Evolutionary conservation across 1,140 invertebrate genomes (phyloP).

Genomic region (Listronotus oregonensis): DNA sequence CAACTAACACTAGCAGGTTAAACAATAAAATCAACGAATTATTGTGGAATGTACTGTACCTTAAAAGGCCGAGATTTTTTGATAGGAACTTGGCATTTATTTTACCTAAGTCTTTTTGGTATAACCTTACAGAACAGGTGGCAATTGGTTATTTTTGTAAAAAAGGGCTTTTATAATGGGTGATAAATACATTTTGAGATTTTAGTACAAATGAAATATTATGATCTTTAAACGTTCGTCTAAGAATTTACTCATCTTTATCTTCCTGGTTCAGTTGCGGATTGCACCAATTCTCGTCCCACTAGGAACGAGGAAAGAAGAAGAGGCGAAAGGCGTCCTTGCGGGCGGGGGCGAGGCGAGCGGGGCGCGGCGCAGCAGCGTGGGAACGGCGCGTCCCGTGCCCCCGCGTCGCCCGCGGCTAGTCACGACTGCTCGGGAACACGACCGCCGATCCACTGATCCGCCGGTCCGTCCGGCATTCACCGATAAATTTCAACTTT

Average conservation of each 20-base stretch:
- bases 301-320: constrained; percentile 28
- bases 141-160: too few species aligned
- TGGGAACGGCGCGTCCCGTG: constrained; percentile 34
- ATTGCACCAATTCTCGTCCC: constrained; percentile 18
- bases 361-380: constrained; percentile 39
- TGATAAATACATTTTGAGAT: too few species aligned
- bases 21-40: too few species aligned
- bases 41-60: too few species aligned
- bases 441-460: constrained; percentile 29
- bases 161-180: too few species aligned
- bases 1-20: too few species aligned
- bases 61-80: too few species aligned
- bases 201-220: too few species aligned
- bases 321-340: constrained; percentile 36
- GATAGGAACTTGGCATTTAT: too few species aligned
- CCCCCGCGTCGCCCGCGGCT: constrained; percentile 27
- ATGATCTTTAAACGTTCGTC: too few species aligned
- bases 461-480: constrained; percentile 23
- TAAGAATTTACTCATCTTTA: not conserved
- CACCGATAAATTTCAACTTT: constrained; percentile 22
- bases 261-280: constrained; percentile 26
- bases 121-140: too few species aligned
- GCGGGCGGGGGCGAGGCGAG: constrained; percentile 27
- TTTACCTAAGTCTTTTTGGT: too few species aligned
- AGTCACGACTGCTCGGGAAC: constrained; percentile 44